A percentile compares a stretch with the other conserved stretches of the same genome.
Evolutionary conservation across 2,113 vertebrate species (phyloP).

Genomic region (Cinclus mexicanus): DNA sequence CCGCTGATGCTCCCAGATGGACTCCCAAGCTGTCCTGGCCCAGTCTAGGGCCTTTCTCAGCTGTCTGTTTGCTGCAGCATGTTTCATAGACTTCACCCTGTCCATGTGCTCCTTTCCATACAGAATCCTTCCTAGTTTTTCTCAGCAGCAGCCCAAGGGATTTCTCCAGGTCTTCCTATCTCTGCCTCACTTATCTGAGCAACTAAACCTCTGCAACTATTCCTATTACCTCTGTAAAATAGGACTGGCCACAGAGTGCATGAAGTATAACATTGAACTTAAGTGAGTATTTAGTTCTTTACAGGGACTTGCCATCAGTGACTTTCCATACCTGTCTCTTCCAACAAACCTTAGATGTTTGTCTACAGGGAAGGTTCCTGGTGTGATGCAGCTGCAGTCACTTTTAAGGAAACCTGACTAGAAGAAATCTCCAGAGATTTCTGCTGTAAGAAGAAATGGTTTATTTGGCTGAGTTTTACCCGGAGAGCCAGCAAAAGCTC

Average conservation of each 20-base stretch:
- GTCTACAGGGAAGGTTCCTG: background rate
- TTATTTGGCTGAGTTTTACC: background rate
- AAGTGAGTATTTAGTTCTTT: background rate
- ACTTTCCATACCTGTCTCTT: background rate
- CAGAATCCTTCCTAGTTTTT: background rate
- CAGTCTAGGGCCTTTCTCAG: background rate
- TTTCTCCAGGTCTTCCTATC: background rate
- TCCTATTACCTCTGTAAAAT: background rate
- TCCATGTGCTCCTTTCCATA: background rate
- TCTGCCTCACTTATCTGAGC: background rate
- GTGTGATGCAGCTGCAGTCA: background rate
- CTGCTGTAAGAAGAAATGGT: background rate
- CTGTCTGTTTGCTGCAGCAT: background rate
- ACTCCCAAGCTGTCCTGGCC: accelerated
- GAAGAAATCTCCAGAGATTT: background rate
- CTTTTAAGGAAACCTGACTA: background rate
- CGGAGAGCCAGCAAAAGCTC: background rate
- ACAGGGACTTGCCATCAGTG: background rate
- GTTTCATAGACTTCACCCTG: background rate
- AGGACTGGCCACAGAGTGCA: background rate
- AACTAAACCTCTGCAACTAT: background rate
- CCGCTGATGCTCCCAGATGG: accelerated
- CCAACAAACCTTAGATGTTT: background rate
- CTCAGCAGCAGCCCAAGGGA: background rate
- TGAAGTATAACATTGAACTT: background rate